A percentile compares a stretch with the other conserved stretches of the same genome.
These are phyloP conservation scores for Ichneumoninae sp. DNA, from an alignment of 2,888 invertebrate genomes.

Conservation along the genomic window DNA sequence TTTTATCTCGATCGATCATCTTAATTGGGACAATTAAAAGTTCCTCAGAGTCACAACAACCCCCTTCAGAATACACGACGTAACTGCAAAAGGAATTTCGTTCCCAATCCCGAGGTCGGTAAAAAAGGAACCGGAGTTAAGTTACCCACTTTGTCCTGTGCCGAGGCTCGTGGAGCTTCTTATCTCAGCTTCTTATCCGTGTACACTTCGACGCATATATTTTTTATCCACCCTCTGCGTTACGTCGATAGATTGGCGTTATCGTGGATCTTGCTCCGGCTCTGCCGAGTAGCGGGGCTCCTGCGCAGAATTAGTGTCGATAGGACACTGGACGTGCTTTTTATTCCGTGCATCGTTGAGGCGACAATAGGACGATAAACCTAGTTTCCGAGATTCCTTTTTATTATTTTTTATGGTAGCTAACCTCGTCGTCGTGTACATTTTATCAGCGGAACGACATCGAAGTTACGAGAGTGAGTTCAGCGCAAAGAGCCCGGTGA, in stretches of 20 bases:
- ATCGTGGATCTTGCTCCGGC: slow-evolving; percentile 43
- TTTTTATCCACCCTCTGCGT: neutral
- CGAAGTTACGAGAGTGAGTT: slow-evolving; percentile 50
- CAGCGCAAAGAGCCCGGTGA: slow-evolving; percentile 14
- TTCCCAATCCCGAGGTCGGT: neutral
- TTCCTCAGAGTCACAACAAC: neutral
- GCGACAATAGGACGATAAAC: slow-evolving; percentile 62
- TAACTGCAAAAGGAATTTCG: neutral
- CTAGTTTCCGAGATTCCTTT: slow-evolving; percentile 30
- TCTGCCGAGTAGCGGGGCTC: neutral
- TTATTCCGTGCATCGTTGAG: slow-evolving; percentile 13
- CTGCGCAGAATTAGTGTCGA: slow-evolving; percentile 50
- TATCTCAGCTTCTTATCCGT: neutral
- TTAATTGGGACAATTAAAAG: neutral
- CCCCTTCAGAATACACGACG: neutral
- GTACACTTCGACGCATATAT: slow-evolving; percentile 1
- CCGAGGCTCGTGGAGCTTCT: neutral
- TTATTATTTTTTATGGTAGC: slow-evolving; percentile 32
- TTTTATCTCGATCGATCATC: neutral
- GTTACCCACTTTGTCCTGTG: neutral
- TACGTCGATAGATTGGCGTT: slow-evolving; percentile 43
- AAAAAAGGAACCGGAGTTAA: neutral
- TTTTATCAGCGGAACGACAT: slow-evolving; percentile 40
- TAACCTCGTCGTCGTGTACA: slow-evolving; percentile 25
- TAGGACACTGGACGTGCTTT: slow-evolving; percentile 14